Percentiles rank a stretch among this genome's conserved stretches.
Conservation (phyloP, 2,888 invertebrate genomes). For the Drosophila acutilabella region DNA sequence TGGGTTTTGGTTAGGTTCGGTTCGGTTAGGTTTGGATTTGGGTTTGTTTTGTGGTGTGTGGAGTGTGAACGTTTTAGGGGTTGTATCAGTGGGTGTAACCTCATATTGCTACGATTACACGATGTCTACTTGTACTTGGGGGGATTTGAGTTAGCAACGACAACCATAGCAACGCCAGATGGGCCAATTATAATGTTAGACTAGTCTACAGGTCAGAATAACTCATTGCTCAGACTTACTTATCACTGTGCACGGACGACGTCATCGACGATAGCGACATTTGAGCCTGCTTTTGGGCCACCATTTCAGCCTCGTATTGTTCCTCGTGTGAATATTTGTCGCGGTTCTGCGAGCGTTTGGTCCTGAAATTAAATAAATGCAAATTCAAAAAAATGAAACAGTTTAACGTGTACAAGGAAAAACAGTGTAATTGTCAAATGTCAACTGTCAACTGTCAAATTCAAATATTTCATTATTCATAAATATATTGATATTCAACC, state of each 20-base stretch:
- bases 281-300: slow-evolving; percentile 51
- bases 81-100: slow-evolving; percentile 19
- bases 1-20: slow-evolving; percentile 18
- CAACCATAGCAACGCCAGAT: slow-evolving; percentile 70
- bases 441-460: slow-evolving; percentile 3
- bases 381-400: slow-evolving; percentile 21
- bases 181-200: slow-evolving; percentile 52
- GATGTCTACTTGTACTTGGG: slow-evolving; percentile 43
- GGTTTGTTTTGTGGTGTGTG: no score
- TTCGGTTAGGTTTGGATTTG: no score
- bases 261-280: slow-evolving; percentile 73
- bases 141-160: slow-evolving; percentile 35
- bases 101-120: slow-evolving; percentile 50
- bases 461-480: not conserved
- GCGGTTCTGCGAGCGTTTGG: slow-evolving; percentile 88
- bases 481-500: not conserved
- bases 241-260: slow-evolving; percentile 73
- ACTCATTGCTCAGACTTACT: slow-evolving; percentile 53
- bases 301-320: slow-evolving; percentile 60
- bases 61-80: not conserved
- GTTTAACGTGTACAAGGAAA: slow-evolving; percentile 20
- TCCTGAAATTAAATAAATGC: slow-evolving; percentile 76
- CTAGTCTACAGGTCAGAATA: slow-evolving; percentile 29
- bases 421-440: slow-evolving; percentile 31
- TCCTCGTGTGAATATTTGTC: slow-evolving; percentile 80